Evolutionary conservation across 1,140 invertebrate genomes (phyloP).

Genomic region (Pectinophora gossypiella): DNA sequence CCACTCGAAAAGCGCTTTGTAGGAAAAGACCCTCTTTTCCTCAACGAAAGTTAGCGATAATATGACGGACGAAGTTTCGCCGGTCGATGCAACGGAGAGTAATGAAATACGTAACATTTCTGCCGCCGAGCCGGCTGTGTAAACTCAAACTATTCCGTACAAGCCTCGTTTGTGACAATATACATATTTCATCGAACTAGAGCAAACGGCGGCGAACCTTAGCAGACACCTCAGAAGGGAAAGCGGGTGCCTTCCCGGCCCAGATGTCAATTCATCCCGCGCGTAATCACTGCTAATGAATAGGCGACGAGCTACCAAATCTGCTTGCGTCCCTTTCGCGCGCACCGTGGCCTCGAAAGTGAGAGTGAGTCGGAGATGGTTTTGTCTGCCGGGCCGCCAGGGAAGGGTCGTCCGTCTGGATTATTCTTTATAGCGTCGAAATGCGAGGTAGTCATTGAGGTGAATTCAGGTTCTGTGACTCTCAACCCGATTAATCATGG

Average conservation of each 20-base stretch:
- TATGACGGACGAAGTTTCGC: no score
- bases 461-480: conserved; percentile 63
- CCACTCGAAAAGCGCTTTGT: not conserved
- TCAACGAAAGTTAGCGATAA: no score
- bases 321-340: conserved; percentile 45
- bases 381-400: conserved; percentile 36
- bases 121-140: no score
- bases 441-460: conserved; percentile 62
- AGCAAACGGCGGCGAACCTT: conserved; percentile 13
- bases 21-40: no score
- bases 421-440: conserved; percentile 69
- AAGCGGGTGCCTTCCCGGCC: conserved; percentile 45
- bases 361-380: conserved; percentile 39
- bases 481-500: conserved; percentile 61
- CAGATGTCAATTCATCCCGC: conserved; percentile 67
- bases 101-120: no score
- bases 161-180: no score
- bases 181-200: not conserved
- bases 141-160: no score
- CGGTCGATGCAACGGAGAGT: no score
- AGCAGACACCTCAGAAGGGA: conserved; percentile 61
- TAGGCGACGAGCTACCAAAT: conserved; percentile 56
- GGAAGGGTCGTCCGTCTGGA: conserved; percentile 48
- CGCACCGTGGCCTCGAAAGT: conserved; percentile 26
- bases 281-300: conserved; percentile 69